phyloP scores from a whole-genome alignment of 2,888 invertebrate species.

The Parnassius mnemosyne region DNA sequence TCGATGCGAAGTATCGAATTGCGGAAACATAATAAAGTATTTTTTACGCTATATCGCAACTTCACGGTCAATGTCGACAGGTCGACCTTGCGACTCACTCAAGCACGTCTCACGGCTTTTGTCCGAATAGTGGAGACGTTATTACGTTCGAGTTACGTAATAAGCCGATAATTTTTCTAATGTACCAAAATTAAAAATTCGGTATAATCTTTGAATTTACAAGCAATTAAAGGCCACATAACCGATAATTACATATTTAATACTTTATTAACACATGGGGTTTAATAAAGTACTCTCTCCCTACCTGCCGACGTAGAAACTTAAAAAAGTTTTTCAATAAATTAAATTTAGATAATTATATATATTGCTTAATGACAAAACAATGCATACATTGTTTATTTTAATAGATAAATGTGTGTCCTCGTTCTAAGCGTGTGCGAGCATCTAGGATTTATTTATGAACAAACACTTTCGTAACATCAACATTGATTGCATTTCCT shows the following conservation, averaged over 20 bases:
- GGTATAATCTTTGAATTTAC: no score
- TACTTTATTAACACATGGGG: no score
- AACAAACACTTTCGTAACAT: neutral
- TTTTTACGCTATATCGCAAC: conserved; percentile 60
- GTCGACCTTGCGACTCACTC: conserved; percentile 68
- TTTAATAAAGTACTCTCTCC: no score
- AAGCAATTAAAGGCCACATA: no score
- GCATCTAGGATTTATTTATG: neutral
- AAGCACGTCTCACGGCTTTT: conserved; percentile 58
- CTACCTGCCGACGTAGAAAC: no score
- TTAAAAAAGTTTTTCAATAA: no score
- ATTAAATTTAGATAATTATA: no score
- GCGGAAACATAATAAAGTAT: conserved; percentile 72
- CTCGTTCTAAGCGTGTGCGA: conserved; percentile 13
- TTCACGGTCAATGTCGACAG: conserved; percentile 77
- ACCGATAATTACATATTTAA: no score
- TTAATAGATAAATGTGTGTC: neutral
- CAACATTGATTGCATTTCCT: conserved; percentile 12
- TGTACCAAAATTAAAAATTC: conserved; percentile 27
- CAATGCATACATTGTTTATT: no score
- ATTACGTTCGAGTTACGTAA: conserved; percentile 56
- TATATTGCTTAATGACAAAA: no score
- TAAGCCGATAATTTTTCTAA: conserved; percentile 59
- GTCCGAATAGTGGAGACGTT: conserved; percentile 51
- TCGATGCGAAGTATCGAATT: conserved; percentile 50